A percentile compares a stretch with the other conserved stretches of the same genome.
phyloP scores from a whole-genome alignment of 2,888 invertebrate species.

The Malthinus seriepunctatus region DNA sequence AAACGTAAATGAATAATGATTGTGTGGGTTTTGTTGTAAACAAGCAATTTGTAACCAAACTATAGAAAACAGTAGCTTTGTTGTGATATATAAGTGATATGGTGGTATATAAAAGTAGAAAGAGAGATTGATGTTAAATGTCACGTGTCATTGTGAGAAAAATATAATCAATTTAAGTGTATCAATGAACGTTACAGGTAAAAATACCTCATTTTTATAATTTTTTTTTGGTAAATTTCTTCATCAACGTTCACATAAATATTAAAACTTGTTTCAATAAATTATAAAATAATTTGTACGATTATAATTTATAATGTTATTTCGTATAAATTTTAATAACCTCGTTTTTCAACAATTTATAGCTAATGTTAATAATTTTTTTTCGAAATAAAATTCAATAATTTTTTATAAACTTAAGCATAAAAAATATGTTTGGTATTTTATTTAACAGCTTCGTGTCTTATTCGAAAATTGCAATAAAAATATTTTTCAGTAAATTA shows the following conservation, averaged over 20 bases:
- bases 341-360: conserved; percentile 2
- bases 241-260: too few species aligned
- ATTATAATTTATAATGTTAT: neutral
- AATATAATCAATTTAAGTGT: conserved; percentile 5
- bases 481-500: too few species aligned
- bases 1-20: conserved; percentile 5
- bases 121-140: conserved; percentile 2
- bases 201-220: too few species aligned
- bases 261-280: too few species aligned
- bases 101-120: neutral
- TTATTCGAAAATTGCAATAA: too few species aligned
- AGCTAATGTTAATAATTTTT: neutral
- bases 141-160: neutral
- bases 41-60: conserved; percentile 8
- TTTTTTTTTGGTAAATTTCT: too few species aligned
- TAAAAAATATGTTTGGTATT: too few species aligned
- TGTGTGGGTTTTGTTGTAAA: neutral
- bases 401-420: too few species aligned
- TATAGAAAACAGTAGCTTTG: conserved; percentile 1
- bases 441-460: too few species aligned
- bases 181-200: too few species aligned
- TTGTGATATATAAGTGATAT: conserved; percentile 9
- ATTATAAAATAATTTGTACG: too few species aligned
- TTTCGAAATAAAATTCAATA: too few species aligned
- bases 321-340: conserved; percentile 6